Evolutionary conservation across 2,113 vertebrate species (phyloP).

Genomic region (Neolamprologus cancellatus): DNA sequence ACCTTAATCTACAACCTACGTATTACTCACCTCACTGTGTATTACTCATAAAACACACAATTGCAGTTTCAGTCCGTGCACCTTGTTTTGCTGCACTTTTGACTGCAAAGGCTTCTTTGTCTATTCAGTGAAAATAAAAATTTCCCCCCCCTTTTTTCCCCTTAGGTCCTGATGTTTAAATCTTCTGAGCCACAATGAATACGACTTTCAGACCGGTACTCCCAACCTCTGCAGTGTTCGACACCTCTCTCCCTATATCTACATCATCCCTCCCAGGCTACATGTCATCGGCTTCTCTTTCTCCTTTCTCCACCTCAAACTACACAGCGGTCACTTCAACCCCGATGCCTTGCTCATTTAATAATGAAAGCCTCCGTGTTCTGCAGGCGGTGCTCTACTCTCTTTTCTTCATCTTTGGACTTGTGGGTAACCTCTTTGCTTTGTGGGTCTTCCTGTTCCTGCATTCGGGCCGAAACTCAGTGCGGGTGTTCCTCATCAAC

Average conservation of each 20-base stretch:
- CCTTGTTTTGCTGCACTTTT: not conserved
- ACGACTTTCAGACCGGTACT: not conserved
- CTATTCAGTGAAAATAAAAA: not conserved
- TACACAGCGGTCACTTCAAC: not conserved
- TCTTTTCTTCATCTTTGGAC: conserved; percentile 79
- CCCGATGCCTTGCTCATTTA: conserved; percentile 39
- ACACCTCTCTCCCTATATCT: not conserved
- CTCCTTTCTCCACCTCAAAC: not conserved
- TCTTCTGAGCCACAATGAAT: not conserved
- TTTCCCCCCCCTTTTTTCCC: not conserved
- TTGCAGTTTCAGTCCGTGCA: not conserved
- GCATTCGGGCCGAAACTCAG: conserved; percentile 79
- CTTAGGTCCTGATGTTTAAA: not conserved
- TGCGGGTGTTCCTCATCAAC: conserved; percentile 84
- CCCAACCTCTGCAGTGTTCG: not conserved
- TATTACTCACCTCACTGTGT: not conserved
- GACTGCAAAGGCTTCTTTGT: not conserved
- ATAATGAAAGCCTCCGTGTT: conserved; percentile 64
- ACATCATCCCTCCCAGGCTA: not conserved
- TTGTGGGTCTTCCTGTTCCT: conserved; percentile 83
- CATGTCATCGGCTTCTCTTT: not conserved
- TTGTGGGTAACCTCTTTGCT: conserved; percentile 80
- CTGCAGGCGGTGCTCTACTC: conserved; percentile 70
- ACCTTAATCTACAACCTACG: not conserved
- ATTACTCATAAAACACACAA: not conserved